Evolutionary conservation across 1,140 invertebrate species (phyloP).

Genomic region (Leguminivora glycinivorella): DNA sequence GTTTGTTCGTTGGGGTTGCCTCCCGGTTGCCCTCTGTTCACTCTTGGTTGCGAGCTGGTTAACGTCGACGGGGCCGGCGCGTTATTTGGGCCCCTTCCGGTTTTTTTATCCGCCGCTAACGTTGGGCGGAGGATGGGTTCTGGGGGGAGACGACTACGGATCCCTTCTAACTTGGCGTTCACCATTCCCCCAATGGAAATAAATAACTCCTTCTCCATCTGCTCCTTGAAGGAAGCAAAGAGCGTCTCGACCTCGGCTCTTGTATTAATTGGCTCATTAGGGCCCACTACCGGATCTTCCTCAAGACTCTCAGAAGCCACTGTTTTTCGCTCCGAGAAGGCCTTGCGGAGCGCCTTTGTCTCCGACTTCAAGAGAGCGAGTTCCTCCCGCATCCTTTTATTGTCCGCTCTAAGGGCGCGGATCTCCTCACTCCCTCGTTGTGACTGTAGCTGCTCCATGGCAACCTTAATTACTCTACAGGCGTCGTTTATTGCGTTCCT

Average conservation of each 20-base stretch:
- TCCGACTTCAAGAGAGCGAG: background rate
- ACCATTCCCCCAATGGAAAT: background rate
- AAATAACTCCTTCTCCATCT: background rate
- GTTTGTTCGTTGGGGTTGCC: too few relatives aligned
- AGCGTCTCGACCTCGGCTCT: background rate
- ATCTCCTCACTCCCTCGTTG: background rate
- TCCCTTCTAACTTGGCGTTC: background rate
- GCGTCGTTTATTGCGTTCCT: background rate
- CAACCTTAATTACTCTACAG: background rate
- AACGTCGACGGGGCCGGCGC: background rate
- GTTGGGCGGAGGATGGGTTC: background rate
- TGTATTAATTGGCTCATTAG: background rate
- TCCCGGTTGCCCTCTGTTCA: too few relatives aligned
- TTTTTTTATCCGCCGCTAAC: background rate
- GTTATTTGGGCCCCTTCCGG: background rate
- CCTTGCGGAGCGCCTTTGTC: too few relatives aligned
- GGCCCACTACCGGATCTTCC: too few relatives aligned
- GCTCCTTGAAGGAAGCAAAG: background rate
- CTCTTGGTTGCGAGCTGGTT: background rate
- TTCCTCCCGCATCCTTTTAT: background rate
- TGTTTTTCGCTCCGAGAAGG: background rate
- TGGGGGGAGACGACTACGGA: background rate
- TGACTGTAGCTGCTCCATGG: background rate
- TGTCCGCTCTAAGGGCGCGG: background rate
- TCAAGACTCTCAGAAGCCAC: background rate